Conservation (phyloP, 2,888 invertebrate genomes). For the Syrista parreyssii region DNA sequence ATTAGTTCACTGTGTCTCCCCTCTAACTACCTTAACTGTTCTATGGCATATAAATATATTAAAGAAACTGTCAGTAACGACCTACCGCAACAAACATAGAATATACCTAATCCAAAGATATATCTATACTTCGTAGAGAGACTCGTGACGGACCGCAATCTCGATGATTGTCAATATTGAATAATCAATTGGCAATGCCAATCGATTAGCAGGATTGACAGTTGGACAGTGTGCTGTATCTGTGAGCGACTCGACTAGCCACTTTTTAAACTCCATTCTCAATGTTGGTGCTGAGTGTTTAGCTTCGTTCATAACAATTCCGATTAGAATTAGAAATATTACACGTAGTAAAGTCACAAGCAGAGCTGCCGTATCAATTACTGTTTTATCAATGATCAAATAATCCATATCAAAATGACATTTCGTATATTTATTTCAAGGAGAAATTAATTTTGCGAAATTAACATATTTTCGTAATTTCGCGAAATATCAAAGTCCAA, state of each 20-base stretch:
- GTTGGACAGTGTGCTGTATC: background rate
- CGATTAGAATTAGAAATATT: background rate
- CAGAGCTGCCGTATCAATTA: background rate
- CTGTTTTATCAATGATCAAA: background rate
- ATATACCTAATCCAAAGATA: background rate
- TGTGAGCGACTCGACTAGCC: background rate
- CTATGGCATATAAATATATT: background rate
- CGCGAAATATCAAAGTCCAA: background rate
- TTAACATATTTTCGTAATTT: background rate
- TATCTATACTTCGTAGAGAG: background rate
- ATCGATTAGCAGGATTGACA: background rate
- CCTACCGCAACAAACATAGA: background rate
- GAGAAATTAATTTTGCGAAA: background rate
- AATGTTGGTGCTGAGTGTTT: conserved; percentile 15
- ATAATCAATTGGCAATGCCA: background rate
- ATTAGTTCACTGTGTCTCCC: conserved; percentile 29
- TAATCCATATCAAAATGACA: conserved; percentile 16
- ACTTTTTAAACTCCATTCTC: conserved; percentile 7
- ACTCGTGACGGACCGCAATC: background rate
- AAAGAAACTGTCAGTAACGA: background rate
- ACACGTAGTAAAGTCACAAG: background rate
- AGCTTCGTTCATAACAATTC: background rate
- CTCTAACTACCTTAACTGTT: background rate
- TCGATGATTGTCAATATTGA: background rate
- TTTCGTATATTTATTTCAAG: background rate